These are phyloP conservation scores for Corythornis vintsioides DNA, from an alignment of 2,113 vertebrate genomes.

Conservation along the genomic window DNA sequence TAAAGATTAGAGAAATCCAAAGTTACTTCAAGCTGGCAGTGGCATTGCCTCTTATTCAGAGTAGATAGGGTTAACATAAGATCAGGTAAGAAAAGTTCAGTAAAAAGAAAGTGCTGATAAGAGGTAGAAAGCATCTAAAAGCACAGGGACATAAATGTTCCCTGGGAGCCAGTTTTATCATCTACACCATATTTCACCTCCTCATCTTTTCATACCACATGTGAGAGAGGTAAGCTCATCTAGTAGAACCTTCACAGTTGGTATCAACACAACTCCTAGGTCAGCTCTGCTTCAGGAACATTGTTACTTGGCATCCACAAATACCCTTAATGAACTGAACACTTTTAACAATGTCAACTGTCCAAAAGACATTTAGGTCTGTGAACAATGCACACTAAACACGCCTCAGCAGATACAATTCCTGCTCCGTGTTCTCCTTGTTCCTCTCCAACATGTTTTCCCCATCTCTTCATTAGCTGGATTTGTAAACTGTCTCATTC, in stretches of 20 bases:
- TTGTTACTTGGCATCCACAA: background rate
- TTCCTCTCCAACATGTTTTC: background rate
- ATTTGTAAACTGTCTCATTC: background rate
- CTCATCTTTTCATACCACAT: background rate
- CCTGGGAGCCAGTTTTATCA: background rate
- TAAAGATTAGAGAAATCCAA: background rate
- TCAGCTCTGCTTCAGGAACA: background rate
- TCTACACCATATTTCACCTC: background rate
- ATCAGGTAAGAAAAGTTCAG: background rate
- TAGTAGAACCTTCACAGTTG: background rate
- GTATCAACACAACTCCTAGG: background rate
- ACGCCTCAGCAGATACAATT: background rate
- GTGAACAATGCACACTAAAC: background rate
- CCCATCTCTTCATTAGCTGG: background rate
- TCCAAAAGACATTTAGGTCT: background rate
- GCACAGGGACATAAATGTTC: background rate
- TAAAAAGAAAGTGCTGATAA: background rate
- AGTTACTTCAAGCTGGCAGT: background rate
- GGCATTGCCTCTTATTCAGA: background rate
- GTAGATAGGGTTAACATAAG: background rate
- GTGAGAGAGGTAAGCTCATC: background rate
- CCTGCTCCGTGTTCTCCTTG: background rate
- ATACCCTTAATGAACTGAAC: background rate
- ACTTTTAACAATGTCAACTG: background rate
- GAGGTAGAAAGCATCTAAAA: background rate